Evolutionary conservation across 2,113 vertebrate genomes (phyloP).

Genomic region (Microtus pennsylvanicus): DNA sequence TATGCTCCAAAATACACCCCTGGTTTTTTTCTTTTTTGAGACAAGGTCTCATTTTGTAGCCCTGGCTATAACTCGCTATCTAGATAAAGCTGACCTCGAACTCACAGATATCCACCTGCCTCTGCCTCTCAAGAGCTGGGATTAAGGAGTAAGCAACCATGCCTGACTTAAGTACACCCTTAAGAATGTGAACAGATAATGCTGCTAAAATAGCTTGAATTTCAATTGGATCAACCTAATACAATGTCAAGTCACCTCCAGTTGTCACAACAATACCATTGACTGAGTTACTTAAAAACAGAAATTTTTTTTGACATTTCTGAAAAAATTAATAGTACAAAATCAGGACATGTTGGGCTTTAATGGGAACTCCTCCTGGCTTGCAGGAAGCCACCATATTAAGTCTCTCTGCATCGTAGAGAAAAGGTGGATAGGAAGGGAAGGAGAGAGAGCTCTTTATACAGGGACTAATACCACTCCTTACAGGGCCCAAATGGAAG

Average conservation of each 20-base stretch:
- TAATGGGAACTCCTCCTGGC: background rate
- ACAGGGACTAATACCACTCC: background rate
- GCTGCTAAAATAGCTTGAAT: background rate
- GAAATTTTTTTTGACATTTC: constrained; percentile 15
- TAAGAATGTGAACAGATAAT: background rate
- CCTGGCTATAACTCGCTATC: background rate
- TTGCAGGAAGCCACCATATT: background rate
- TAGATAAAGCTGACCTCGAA: background rate
- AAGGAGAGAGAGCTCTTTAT: background rate
- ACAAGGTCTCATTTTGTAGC: background rate
- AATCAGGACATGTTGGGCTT: background rate
- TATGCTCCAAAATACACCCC: background rate
- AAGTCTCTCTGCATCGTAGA: background rate
- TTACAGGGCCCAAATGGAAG: background rate
- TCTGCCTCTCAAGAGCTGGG: background rate
- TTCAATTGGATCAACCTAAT: background rate
- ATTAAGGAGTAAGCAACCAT: background rate
- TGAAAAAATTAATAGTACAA: background rate
- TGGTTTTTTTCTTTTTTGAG: background rate
- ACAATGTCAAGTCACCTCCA: background rate
- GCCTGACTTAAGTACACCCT: background rate
- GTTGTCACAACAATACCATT: background rate
- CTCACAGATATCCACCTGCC: background rate
- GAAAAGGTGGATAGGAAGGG: background rate
- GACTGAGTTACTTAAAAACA: background rate